Evolutionary conservation across 2,797 vertebrate species (phyloP), one percentile per base, ranked within the genome.

Genomic region (Tauraco hartlaubi): DNA sequence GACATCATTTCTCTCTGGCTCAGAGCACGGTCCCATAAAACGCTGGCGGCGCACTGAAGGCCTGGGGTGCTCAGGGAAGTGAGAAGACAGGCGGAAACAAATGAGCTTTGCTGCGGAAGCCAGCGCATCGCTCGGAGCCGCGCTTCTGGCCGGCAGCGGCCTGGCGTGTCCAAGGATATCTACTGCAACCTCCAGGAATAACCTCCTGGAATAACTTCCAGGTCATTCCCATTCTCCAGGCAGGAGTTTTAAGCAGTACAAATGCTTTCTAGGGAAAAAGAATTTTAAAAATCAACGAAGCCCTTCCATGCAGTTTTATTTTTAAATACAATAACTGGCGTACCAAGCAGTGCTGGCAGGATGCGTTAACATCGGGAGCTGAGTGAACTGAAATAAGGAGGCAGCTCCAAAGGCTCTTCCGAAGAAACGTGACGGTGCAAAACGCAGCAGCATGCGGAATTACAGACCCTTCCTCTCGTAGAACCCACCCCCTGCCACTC

Each of bases 251-350:
- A 59, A n/a, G 16, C 8, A 54, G 16, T 9, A 54, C n/a, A 69
- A 41, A 73, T 2, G 6, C 33, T 74, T 87, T 63, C 63, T 9
- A 44, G 28, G 18, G 39, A 76, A 55, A 43, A 87, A 39, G 0
- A 67, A 29, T n/a, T 18, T 14, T 37, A 52, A 63, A 46, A 62
- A 35, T 44, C 37, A 64, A 58, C 4, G 5, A 1, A 52, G 31
- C 37, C 31, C 37, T 73, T 63, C 62, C 43, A 49, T 3, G 29
- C 86, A 25, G 75, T 69, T 96, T 96, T 96, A 95, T 94, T 96
- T 64, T 11, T 17, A 67, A 94, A 39, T 20, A 67, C 52, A 79
- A 8, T 14, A 80, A 33, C 21, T 15, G 12, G 61, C 52, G 11
- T 0, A 6, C 20, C 46, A 15, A 37, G 26, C 35, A 11, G 7